Conservation (phyloP, 2,113 vertebrate species). For the Mirza zaza region DNA sequence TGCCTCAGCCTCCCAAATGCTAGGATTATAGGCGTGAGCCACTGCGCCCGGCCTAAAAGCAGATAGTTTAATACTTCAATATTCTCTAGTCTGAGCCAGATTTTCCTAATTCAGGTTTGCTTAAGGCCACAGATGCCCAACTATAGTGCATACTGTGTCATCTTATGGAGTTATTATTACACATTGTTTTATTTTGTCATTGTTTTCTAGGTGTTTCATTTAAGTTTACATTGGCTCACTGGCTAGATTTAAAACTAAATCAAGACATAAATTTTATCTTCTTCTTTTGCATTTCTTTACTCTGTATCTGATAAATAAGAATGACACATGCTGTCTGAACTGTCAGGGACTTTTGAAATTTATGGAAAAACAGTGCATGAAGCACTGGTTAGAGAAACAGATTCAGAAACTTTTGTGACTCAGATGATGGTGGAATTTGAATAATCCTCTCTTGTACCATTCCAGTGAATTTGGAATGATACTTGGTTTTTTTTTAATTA, state of each 20-base stretch:
- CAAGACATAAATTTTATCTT: not conserved
- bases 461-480: not conserved
- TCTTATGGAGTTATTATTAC: not conserved
- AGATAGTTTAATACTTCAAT: no score
- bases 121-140: not conserved
- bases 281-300: not conserved
- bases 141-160: fast-evolving
- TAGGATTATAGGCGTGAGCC: no score
- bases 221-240: not conserved
- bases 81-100: not conserved
- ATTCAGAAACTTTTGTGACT: not conserved
- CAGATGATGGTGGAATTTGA: not conserved
- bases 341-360: not conserved
- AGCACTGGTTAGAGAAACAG: not conserved
- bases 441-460: not conserved
- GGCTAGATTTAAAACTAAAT: not conserved
- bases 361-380: not conserved
- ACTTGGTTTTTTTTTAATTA: not conserved
- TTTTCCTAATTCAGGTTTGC: not conserved
- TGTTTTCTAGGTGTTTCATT: not conserved
- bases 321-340: not conserved
- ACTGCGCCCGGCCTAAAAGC: no score
- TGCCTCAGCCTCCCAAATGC: no score
- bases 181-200: not conserved
- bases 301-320: not conserved